Percentiles rank a stretch among this genome's conserved stretches.
Conservation (phyloP, 2,797 vertebrate genomes). For the Pangasius djambal region DNA sequence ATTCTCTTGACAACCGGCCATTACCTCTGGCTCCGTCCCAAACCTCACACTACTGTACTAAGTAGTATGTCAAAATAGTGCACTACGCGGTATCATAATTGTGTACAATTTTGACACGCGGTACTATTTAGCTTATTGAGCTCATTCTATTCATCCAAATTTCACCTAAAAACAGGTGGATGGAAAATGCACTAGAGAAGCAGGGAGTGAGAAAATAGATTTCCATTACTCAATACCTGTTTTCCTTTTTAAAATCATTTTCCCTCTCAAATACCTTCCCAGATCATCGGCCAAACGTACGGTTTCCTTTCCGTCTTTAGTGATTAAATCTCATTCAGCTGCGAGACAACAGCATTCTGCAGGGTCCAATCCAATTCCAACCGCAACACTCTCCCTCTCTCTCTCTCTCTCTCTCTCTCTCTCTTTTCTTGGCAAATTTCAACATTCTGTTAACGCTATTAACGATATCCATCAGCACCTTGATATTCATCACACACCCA, state of each 20-base stretch:
- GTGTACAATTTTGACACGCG: background rate
- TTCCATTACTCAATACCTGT: slow-evolving; percentile 12
- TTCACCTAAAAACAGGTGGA: slow-evolving; percentile 14
- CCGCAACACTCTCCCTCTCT: slow-evolving; percentile 3
- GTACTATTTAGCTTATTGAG: background rate
- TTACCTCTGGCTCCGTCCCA: background rate
- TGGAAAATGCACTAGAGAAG: background rate
- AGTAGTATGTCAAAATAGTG: background rate
- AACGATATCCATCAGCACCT: slow-evolving; percentile 33
- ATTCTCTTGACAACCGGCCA: background rate
- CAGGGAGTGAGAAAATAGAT: background rate
- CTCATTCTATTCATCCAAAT: background rate
- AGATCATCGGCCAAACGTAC: slow-evolving; percentile 18
- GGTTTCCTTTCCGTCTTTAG: slow-evolving; percentile 30
- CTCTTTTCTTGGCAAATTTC: slow-evolving; percentile 2
- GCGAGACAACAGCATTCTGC: slow-evolving; percentile 29
- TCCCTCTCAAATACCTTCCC: slow-evolving; percentile 24
- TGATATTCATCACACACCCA: slow-evolving; percentile 18
- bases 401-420: background rate
- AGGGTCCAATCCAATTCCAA: slow-evolving; percentile 28
- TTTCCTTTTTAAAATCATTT: slow-evolving; percentile 21
- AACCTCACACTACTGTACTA: background rate
- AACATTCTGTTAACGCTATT: slow-evolving; percentile 35
- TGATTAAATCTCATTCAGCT: slow-evolving; percentile 27
- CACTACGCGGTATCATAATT: background rate